A percentile compares a stretch with the other conserved stretches of the same genome.
These are phyloP conservation scores for Mythimna lalbum DNA, from an alignment of 2,888 invertebrate species.

Conservation along the genomic window DNA sequence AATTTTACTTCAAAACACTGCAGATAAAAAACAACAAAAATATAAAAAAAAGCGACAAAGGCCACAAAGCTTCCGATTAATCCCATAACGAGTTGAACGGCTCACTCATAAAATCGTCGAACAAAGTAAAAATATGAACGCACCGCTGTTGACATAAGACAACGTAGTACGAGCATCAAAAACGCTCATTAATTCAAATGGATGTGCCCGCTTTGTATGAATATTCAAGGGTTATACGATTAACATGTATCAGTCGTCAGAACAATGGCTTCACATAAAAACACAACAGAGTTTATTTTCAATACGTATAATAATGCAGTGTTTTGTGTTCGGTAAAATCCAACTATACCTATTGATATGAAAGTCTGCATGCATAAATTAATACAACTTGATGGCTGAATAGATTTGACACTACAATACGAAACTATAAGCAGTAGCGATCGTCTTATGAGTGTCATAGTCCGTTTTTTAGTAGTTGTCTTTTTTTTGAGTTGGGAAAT, in stretches of 20 bases:
- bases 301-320: constrained; percentile 27
- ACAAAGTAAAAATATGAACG: constrained; percentile 47
- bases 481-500: too few species aligned
- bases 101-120: constrained; percentile 36
- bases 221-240: constrained; percentile 62
- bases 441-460: neutral
- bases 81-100: constrained; percentile 28
- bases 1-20: too few species aligned
- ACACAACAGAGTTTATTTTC: constrained; percentile 44
- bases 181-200: constrained; percentile 64
- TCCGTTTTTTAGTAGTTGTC: too few species aligned
- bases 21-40: neutral
- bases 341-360: neutral
- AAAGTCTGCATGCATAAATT: neutral
- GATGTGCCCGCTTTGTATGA: constrained; percentile 58
- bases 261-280: constrained; percentile 53
- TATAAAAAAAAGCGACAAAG: neutral
- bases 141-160: constrained; percentile 44
- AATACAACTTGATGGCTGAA: neutral
- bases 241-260: constrained; percentile 56
- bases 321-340: constrained; percentile 2
- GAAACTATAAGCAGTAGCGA: too few species aligned
- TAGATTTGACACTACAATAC: too few species aligned
- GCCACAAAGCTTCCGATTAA: constrained; percentile 20
- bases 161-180: constrained; percentile 53